These are phyloP conservation scores for Melanotaenia trifasciata DNA, from an alignment of 2,797 vertebrate species.

Conservation along the genomic window DNA sequence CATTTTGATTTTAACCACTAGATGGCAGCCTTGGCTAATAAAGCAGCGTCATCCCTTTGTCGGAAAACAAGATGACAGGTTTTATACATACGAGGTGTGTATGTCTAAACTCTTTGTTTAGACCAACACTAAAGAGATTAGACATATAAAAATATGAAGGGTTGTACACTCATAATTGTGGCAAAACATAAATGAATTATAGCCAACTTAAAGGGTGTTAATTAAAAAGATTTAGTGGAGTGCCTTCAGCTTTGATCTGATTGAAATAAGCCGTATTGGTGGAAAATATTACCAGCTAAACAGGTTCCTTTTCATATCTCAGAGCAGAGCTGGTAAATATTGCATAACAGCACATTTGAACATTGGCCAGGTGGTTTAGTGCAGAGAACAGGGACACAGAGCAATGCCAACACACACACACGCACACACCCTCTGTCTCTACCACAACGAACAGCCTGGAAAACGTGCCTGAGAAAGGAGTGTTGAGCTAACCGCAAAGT, in stretches of 20 bases:
- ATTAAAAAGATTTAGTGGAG: background rate
- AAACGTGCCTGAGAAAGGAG: background rate
- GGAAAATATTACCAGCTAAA: slow-evolving; percentile 20
- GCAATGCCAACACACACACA: slow-evolving; percentile 27
- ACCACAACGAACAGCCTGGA: background rate
- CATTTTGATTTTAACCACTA: slow-evolving; percentile 34
- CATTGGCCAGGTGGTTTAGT: slow-evolving; percentile 45
- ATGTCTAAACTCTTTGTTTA: background rate
- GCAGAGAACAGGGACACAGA: slow-evolving; percentile 31
- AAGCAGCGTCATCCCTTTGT: background rate
- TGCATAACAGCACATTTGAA: slow-evolving; percentile 59
- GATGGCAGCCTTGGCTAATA: slow-evolving; percentile 34
- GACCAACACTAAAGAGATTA: too few species aligned
- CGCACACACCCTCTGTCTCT: slow-evolving; percentile 8
- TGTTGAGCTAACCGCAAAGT: background rate
- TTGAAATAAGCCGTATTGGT: slow-evolving; percentile 6
- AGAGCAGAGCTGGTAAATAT: slow-evolving; percentile 52
- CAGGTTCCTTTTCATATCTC: slow-evolving; percentile 28
- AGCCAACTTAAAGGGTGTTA: background rate
- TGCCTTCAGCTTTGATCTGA: slow-evolving; percentile 3
- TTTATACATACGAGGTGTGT: background rate
- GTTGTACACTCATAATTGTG: too few species aligned
- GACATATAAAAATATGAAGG: too few species aligned
- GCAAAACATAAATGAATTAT: background rate
- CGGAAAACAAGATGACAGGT: background rate